Conservation (phyloP, 2,113 vertebrate species). For the Sander lucioperca region DNA sequence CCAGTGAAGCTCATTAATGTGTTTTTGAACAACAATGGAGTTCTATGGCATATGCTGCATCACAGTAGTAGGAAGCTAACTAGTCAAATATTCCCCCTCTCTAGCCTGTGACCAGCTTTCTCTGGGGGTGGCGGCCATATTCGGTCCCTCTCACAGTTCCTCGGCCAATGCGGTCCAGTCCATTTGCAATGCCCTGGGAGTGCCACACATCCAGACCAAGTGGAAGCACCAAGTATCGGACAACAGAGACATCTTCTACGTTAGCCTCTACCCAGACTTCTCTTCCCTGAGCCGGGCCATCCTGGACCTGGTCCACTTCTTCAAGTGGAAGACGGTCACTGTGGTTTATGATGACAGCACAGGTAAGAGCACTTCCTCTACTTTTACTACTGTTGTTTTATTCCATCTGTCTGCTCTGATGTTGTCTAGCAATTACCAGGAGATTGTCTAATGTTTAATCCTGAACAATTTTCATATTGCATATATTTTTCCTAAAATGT, state of each 20-base stretch:
- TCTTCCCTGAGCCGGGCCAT: constrained; percentile 98
- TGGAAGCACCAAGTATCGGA: constrained; percentile 99
- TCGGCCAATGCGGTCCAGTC: constrained; percentile 98
- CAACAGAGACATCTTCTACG: constrained; percentile 98
- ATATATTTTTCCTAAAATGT: neutral
- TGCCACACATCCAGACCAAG: constrained; percentile 98
- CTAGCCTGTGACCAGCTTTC: constrained; percentile 99
- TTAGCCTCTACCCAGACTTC: constrained; percentile 98
- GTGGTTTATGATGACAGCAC: constrained; percentile 99
- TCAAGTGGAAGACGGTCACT: constrained; percentile 99
- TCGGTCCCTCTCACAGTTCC: constrained; percentile 98
- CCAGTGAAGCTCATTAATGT: neutral
- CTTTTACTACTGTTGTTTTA: neutral
- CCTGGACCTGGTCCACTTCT: constrained; percentile 98
- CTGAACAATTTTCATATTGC: neutral
- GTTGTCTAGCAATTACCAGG: neutral
- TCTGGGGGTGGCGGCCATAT: constrained; percentile 98
- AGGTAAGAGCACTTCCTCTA: constrained; percentile 85
- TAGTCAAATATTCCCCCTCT: constrained; percentile 16
- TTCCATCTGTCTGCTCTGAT: neutral
- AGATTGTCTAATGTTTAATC: neutral
- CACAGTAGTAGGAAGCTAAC: neutral
- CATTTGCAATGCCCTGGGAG: constrained; percentile 97
- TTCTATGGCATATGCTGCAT: neutral
- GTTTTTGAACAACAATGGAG: constrained; percentile 5